A percentile compares a stretch with the other conserved stretches of the same genome.
Evolutionary conservation across 1,140 invertebrate species (phyloP).

Genomic region (Triops cancriformis): DNA sequence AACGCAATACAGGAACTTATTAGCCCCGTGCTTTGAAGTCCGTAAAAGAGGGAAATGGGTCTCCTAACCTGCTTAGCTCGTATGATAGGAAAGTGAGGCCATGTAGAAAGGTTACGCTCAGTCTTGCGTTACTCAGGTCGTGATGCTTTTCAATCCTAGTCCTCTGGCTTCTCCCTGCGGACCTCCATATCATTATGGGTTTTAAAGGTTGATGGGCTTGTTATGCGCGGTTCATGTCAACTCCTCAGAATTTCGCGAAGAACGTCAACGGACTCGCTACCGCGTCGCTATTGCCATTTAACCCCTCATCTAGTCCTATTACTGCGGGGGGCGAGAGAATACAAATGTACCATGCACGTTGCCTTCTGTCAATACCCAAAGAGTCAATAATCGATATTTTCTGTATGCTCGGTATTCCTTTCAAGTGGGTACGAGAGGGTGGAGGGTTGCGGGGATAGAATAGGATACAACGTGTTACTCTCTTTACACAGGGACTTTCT

Average conservation of each 20-base stretch:
- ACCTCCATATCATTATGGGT: not conserved
- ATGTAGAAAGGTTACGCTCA: conserved; percentile 8
- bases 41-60: conserved; percentile 7
- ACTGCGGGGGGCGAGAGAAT: not conserved
- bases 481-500: not conserved
- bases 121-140: not conserved
- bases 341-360: not conserved
- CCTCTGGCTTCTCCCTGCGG: not conserved
- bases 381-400: conserved; percentile 2
- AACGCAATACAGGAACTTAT: not conserved
- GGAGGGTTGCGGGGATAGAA: not conserved
- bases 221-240: not conserved
- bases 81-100: conserved; percentile 1
- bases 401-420: not conserved
- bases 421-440: not conserved
- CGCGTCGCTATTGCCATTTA: not conserved
- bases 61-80: not conserved
- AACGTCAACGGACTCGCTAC: not conserved
- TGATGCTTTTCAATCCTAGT: not conserved
- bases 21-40: conserved; percentile 12
- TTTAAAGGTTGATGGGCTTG: not conserved
- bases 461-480: not conserved
- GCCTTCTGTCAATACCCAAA: not conserved
- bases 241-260: not conserved
- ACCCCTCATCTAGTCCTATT: not conserved